Evolutionary conservation across 64 coral and sea anemone species (phyloP).

Genomic region (Montipora sp.): DNA sequence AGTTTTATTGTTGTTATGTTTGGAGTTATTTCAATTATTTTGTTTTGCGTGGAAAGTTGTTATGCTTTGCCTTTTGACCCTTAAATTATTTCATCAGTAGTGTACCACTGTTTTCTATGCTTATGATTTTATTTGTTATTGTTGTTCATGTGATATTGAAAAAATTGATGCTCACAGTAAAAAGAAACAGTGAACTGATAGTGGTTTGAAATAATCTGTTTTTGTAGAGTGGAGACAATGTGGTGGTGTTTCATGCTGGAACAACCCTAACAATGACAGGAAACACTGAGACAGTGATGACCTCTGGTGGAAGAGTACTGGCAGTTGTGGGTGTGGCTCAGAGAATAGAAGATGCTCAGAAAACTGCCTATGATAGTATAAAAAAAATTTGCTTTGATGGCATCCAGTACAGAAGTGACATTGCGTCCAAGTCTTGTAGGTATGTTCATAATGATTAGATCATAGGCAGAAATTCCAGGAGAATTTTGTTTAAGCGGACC

Average conservation of each 20-base stretch:
- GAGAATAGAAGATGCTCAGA: conserved; percentile 74
- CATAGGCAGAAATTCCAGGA: not conserved
- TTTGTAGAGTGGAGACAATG: conserved; percentile 47
- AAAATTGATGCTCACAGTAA: no score
- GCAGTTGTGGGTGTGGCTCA: conserved; percentile 74
- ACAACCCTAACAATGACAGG: conserved; percentile 56
- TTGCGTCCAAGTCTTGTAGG: conserved; percentile 72
- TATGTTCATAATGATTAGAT: conserved; percentile 9
- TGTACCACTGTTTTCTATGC: no score
- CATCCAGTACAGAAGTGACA: conserved; percentile 87
- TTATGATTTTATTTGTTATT: no score
- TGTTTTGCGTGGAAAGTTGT: no score
- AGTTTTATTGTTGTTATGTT: no score
- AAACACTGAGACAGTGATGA: conserved; percentile 48
- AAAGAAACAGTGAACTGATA: not conserved
- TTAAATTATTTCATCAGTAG: no score
- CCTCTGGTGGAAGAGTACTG: conserved; percentile 88
- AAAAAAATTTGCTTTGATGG: conserved; percentile 84
- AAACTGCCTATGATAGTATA: conserved; percentile 75
- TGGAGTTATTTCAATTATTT: no score
- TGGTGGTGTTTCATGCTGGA: conserved; percentile 92
- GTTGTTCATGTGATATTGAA: no score
- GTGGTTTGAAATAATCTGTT: not conserved
- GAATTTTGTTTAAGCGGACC: no score
- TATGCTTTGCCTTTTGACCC: no score